These are phyloP conservation scores for Drosophila testacea DNA, from an alignment of 2,888 invertebrate species.

Conservation along the genomic window DNA sequence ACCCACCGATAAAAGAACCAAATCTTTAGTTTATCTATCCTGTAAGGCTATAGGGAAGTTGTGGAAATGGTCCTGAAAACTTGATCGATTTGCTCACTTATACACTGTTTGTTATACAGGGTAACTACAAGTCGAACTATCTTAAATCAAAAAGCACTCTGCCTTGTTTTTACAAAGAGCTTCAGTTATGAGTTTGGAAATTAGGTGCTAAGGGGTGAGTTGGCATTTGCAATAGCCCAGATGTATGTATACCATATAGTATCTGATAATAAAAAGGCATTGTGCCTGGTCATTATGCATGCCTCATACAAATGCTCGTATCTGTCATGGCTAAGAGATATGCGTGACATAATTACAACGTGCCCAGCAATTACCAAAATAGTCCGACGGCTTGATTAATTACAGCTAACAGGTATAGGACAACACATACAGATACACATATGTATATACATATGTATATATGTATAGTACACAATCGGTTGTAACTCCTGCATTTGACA, in stretches of 20 bases:
- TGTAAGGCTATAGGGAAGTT: too few relatives aligned
- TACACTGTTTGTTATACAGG: background rate
- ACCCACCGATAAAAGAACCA: too few relatives aligned
- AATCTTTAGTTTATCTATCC: too few relatives aligned
- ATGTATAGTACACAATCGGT: background rate
- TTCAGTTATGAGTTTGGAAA: background rate
- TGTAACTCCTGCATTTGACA: conserved; percentile 50
- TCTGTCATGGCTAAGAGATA: conserved; percentile 39
- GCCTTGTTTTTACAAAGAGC: background rate
- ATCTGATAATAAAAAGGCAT: conserved; percentile 47
- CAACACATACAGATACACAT: conserved; percentile 1
- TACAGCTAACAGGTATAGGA: conserved; percentile 56
- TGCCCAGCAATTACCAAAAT: conserved; percentile 58
- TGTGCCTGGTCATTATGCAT: conserved; percentile 48
- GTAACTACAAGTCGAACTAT: background rate
- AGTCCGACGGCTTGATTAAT: conserved; percentile 59
- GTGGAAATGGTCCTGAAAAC: too few relatives aligned
- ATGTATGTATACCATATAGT: conserved; percentile 15
- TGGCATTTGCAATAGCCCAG: conserved; percentile 45
- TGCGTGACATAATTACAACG: conserved; percentile 59
- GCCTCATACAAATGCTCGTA: conserved; percentile 23
- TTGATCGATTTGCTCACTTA: too few relatives aligned
- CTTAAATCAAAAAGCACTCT: too few relatives aligned
- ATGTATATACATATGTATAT: background rate
- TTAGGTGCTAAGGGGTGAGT: background rate